phyloP scores from a whole-genome alignment of 2,113 vertebrate species.

The Vidua chalybeata region DNA sequence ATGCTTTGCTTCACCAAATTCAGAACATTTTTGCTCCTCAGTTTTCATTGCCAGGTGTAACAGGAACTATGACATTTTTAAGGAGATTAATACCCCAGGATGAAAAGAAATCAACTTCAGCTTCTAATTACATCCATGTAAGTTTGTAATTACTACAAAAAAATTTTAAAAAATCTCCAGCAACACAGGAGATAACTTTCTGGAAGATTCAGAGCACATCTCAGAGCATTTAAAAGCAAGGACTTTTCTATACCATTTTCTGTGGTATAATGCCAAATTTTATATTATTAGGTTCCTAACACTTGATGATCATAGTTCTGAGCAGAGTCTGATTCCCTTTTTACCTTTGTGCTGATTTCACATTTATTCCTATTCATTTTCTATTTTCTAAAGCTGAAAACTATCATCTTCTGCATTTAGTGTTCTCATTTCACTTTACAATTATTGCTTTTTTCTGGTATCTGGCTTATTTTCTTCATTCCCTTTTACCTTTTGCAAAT shows the following conservation, averaged over 20 bases:
- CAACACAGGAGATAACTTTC: background rate
- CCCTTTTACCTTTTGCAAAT: conserved; percentile 9
- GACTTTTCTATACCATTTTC: background rate
- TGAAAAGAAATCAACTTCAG: background rate
- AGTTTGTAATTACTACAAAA: background rate
- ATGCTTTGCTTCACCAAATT: background rate
- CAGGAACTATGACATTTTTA: background rate
- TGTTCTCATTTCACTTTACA: background rate
- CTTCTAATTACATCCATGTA: background rate
- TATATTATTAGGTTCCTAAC: conserved; percentile 30
- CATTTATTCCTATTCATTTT: conserved; percentile 31
- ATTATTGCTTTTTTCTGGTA: conserved; percentile 24
- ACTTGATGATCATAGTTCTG: conserved; percentile 24
- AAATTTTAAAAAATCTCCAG: background rate
- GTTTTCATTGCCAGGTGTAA: background rate
- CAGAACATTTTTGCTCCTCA: background rate
- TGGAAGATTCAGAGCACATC: conserved; percentile 11
- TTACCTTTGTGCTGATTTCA: background rate
- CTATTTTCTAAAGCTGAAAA: background rate
- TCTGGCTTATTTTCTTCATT: conserved; percentile 5
- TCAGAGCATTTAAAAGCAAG: background rate
- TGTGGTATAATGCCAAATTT: background rate
- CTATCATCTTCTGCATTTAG: background rate
- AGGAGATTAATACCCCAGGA: background rate
- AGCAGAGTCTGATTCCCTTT: background rate